Evolutionary conservation across 2,797 vertebrate species (phyloP), one percentile per base, ranked within the genome.

Genomic region (Gadopsis bispinosus): DNA sequence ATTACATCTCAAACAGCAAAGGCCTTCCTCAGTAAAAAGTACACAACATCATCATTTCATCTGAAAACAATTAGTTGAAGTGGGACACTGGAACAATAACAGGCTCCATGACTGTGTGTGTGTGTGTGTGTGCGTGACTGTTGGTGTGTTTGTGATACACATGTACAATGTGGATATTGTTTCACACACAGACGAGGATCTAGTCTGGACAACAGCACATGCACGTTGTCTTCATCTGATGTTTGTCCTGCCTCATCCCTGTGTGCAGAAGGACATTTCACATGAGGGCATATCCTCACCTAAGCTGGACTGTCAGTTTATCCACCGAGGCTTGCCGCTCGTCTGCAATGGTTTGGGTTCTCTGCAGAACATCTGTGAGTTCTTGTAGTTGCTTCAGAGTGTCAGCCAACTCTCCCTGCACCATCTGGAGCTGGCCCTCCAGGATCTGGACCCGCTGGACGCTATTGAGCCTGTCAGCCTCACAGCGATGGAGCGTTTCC

Each of bases 251-350:
- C 37, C 37, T 63, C 5, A 69, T 76, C 56, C 67, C 69, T 73
- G 53, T 47, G 61, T 31, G 60, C 69, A 71, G 63, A 79, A 33
- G 37, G 51, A 73, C 33, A 83, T 68, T 67, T 69, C 63, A 68
- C 65, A 81, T 11, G 16, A 48, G n/a, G 51, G 60, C 1, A n/a
- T 60, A 20, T 82, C 85, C 94, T 95, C 90, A 98, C 98, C 96
- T 96, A 77, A 98, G 96, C 81, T 97, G 96, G 48, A 93, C 70
- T 39, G 94, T 95, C 54, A 99, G 94, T 85, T 95, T 93, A 58
- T 96, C 83, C 60, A 97, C 91, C 5, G 94, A 90, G 50, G 78
- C 79, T 26, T 96, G 89, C 55, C 93, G 95, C 83, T 98, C 95
- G 50, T 97, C 96, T 63, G 97, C 89, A 26, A 93, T 93, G 71